Base-by-base conservation (phyloP, 2,888 invertebrate species). In the Aspidiotus destructor region DNA sequence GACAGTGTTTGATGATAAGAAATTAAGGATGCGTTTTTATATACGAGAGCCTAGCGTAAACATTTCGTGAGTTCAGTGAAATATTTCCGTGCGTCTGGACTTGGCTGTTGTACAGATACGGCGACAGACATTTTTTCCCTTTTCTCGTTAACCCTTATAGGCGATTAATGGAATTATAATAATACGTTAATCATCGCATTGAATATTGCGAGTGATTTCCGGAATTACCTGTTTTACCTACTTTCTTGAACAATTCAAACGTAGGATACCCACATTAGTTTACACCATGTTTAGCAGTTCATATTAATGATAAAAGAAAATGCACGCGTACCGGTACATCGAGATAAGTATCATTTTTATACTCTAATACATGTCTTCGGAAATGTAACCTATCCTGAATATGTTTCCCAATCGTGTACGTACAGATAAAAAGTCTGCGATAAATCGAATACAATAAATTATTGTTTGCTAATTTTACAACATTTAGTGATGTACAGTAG, bases 191-290 rank as follows among this genome's bases (percentile, higher is more conserved):
- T 28, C 28, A 28, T 28, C 28, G 28, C 28, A 28, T 28, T 3
- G 28, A 1, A 28, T 28, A 28, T 28, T 28, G 28, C 28, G 28
- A 28, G 28, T 28, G 10, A n/a, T 48, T 48, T 48, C 48, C 48
- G 48, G 48, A 48, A 48, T 48, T 48, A 48, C 48, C 48, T 13
- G 48, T 48, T 48, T 48, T 48, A 48, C 48, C n/a, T 48, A 48
- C 48, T 13, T 48, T 48, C 48, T 48, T n/a, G 11, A n/a, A 48
- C 11, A 48, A 48, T 48, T n/a, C 11, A 13, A 44, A 13, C 9
- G 9, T 48, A 6, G 6, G 6, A 6, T 48, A 48, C 48, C 48
- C 10, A 48, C 28, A 28, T 28, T 28, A 28, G 28, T 28, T 28
- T 28, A 28, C 28, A 28, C 28, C 28, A 28, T 28, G 28, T 28